Conservation (phyloP, 1,140 invertebrate species). For the Tenebrio molitor region DNA sequence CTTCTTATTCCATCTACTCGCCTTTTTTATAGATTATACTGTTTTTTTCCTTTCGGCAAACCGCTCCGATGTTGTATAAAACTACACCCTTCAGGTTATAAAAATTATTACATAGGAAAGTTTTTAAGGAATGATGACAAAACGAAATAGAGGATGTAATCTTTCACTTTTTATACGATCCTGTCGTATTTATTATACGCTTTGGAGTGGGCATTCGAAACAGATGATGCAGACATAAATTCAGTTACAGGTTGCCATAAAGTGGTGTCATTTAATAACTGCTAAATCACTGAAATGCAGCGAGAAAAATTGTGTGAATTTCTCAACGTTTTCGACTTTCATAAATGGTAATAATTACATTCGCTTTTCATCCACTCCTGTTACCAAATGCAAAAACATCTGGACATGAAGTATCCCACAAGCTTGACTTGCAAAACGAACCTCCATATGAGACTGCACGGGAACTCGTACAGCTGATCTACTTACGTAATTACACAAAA, state of each 20-base stretch:
- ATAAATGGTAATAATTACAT: background rate
- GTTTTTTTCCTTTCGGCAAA: constrained; percentile 4
- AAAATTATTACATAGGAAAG: constrained; percentile 30
- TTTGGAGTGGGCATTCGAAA: constrained; percentile 39
- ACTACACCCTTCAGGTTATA: constrained; percentile 10
- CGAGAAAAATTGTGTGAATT: constrained; percentile 8
- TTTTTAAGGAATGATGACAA: constrained; percentile 37
- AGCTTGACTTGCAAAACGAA: no score
- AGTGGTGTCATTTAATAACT: constrained; percentile 25
- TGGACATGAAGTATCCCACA: no score
- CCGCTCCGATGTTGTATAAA: background rate
- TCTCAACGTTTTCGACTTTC: constrained; percentile 1
- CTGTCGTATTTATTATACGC: constrained; percentile 32
- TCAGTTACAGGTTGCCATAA: constrained; percentile 33
- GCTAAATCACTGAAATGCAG: constrained; percentile 15
- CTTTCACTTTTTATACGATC: constrained; percentile 34
- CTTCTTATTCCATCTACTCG: constrained; percentile 26
- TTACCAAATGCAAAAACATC: no score
- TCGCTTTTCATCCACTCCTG: background rate
- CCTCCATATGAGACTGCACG: no score
- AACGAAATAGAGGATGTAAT: constrained; percentile 29
- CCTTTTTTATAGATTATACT: constrained; percentile 1
- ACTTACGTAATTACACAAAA: no score
- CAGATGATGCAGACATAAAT: constrained; percentile 37
- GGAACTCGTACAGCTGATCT: no score